Percentiles rank a stretch among this genome's conserved stretches.
Evolutionary conservation across 2,797 vertebrate species (phyloP).

Genomic region (Odontamblyopus lacepedii): DNA sequence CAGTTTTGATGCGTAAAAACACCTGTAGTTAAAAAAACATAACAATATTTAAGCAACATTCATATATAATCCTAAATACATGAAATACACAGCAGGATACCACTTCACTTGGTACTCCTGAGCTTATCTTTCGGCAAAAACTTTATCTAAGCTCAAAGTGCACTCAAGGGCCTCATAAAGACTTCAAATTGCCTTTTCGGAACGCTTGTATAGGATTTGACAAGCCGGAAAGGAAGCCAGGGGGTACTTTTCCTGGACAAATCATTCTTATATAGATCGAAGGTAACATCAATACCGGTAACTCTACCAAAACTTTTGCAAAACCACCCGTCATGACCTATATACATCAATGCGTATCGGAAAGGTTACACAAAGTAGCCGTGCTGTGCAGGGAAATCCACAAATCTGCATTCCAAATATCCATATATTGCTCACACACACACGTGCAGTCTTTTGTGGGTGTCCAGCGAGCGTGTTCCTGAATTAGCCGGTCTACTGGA

Average conservation of each 20-base stretch:
- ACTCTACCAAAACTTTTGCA: conserved; percentile 30
- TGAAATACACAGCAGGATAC: too few relatives aligned
- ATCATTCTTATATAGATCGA: conserved; percentile 28
- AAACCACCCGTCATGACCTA: conserved; percentile 2
- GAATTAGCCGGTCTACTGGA: conserved; percentile 78
- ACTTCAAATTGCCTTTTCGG: not conserved
- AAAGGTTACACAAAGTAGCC: conserved; percentile 43
- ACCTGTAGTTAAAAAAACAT: too few relatives aligned
- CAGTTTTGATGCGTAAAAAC: too few relatives aligned
- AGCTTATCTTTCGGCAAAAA: not conserved
- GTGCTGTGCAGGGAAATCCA: conserved; percentile 43
- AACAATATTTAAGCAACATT: too few relatives aligned
- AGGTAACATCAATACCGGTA: conserved; percentile 31
- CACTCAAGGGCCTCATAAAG: not conserved
- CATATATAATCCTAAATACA: too few relatives aligned
- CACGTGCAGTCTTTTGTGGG: conserved; percentile 45
- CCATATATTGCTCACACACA: conserved; percentile 37
- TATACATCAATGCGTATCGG: conserved; percentile 54
- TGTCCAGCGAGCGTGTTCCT: conserved; percentile 62
- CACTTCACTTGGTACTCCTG: too few relatives aligned
- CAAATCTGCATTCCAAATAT: conserved; percentile 45
- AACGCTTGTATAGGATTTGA: not conserved
- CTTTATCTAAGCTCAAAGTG: not conserved
- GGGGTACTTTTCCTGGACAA: conserved; percentile 31
- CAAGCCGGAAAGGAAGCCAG: conserved; percentile 30